These are phyloP conservation scores for Onthophagus sagittarius DNA, from an alignment of 2,888 invertebrate species.

Conservation along the genomic window DNA sequence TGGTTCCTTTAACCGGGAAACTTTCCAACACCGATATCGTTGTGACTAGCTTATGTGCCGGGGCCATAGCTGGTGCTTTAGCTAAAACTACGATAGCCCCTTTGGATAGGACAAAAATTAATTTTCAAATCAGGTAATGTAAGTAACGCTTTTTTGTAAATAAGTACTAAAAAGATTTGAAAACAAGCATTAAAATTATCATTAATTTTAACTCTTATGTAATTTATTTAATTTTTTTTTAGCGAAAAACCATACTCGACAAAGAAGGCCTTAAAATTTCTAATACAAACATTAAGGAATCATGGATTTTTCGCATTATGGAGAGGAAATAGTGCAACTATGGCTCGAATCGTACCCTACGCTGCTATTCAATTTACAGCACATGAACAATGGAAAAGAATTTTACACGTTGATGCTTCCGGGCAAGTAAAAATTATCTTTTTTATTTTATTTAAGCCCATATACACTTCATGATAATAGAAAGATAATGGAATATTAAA, in stretches of 20 bases:
- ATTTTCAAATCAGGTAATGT: conserved; percentile 82
- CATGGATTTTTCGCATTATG: conserved; percentile 86
- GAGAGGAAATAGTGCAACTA: conserved; percentile 98
- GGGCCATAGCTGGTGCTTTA: conserved; percentile 89
- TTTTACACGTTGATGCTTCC: conserved; percentile 67
- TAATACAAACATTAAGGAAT: conserved; percentile 62
- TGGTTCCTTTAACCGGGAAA: conserved; percentile 21
- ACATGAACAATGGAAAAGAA: conserved; percentile 93
- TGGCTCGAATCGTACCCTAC: conserved; percentile 95
- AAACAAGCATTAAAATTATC: background rate
- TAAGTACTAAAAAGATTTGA: too few relatives aligned
- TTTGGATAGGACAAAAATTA: conserved; percentile 95
- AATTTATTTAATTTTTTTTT: conserved; percentile 25
- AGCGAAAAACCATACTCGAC: conserved; percentile 67
- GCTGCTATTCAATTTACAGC: conserved; percentile 97
- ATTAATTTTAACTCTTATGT: background rate
- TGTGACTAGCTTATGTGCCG: conserved; percentile 80
- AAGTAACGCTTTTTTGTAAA: conserved; percentile 29
- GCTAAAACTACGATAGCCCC: conserved; percentile 98
- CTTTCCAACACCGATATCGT: conserved; percentile 60
- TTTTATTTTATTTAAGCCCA: background rate
- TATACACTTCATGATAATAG: too few relatives aligned
- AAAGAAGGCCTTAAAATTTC: conserved; percentile 65
- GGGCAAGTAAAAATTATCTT: conserved; percentile 45
- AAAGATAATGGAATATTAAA: background rate